Evolutionary conservation across 2,797 vertebrate species (phyloP), one percentile per base, ranked within the genome.

Genomic region (Atherinosoma microstoma): DNA sequence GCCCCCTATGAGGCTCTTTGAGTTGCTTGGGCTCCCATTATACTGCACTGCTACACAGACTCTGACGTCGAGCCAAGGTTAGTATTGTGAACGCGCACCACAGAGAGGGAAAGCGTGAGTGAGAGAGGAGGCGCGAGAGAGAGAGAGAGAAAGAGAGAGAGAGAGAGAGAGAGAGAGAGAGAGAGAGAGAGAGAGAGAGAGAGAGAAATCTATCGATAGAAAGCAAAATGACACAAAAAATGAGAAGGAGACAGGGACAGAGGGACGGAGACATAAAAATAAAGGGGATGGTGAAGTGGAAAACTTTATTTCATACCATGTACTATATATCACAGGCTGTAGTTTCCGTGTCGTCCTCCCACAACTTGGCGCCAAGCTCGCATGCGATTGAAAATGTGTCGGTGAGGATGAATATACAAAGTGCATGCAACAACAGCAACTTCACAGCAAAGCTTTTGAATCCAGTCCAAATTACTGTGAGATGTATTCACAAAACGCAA

Each of bases 31-130:
- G 95, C 95, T 96, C 95, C 92, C 93, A 79, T 95, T 95, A 96
- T 94, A 93, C 97, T 97, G 97, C 97, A 97, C 97, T 97, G 97
- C 97, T 93, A 95, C 97, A 97, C 97, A 94, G 96, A 92, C 95
- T 93, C 96, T 98, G 96, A 98, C 96, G 96, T 95, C 93, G 94
- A 96, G 96, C 96, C 96, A 96, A 97, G 96, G 96, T 95, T 96
- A 96, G 92, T 85, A 87, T 66, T 88, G 91, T 87, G 93, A 87
- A 91, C 84, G 87, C 84, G 92, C 90, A 90, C 35, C 76, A 80
- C 78, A 84, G 79, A 84, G 64, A 84, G 64, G 64, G 87, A 92
- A 95, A 92, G 93, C 91, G 94, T 88, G 61, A n/a, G 68, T 36
- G 77, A n/a, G 76, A 89, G 76, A n/a, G 94, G 81, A 72, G 22